A percentile compares a stretch with the other conserved stretches of the same genome.
Evolutionary conservation across 2,113 vertebrate species (phyloP).

Genomic region (Spea bombifrons): DNA sequence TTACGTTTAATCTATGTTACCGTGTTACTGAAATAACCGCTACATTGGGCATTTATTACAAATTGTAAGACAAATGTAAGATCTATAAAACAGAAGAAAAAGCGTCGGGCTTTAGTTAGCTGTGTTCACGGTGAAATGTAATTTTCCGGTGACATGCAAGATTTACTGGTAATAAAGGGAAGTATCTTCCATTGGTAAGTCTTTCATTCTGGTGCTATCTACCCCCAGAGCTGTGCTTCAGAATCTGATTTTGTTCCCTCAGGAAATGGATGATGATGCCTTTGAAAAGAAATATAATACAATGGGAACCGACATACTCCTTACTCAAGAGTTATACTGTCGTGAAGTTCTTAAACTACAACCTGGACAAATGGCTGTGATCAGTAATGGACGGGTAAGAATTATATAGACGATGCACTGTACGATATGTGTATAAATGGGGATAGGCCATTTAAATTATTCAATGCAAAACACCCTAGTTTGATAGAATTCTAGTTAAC

Average conservation of each 20-base stretch:
- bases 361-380: conserved; percentile 77
- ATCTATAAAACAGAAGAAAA: too few species aligned
- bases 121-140: too few species aligned
- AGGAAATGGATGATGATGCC: conserved; percentile 81
- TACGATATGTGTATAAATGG: neutral
- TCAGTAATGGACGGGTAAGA: conserved; percentile 93
- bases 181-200: too few species aligned
- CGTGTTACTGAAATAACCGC: too few species aligned
- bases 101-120: too few species aligned
- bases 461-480: neutral
- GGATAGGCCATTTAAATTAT: too few species aligned
- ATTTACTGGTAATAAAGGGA: too few species aligned
- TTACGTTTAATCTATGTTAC: too few species aligned
- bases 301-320: conserved; percentile 80
- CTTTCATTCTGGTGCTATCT: too few species aligned
- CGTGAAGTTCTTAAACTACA: conserved; percentile 80
- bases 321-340: conserved; percentile 84
- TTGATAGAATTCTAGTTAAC: neutral
- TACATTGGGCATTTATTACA: too few species aligned
- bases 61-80: too few species aligned
- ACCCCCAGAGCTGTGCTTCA: neutral
- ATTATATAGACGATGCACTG: neutral
- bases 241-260: conserved; percentile 44
- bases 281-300: conserved; percentile 97
- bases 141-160: too few species aligned